These are phyloP conservation scores for Leucophenga maculata DNA, from an alignment of 2,888 invertebrate genomes.

Conservation along the genomic window DNA sequence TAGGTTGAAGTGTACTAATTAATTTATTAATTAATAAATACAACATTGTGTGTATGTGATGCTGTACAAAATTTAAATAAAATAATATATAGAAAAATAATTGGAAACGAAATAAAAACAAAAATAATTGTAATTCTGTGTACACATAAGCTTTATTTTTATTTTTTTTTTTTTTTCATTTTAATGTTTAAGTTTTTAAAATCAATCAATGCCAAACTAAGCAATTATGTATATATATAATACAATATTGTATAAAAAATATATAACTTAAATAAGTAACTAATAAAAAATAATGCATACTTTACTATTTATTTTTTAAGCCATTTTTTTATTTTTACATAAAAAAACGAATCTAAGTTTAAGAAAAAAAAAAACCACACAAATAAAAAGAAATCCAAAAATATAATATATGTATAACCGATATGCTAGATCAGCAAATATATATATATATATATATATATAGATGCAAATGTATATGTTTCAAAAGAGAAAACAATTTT, in stretches of 20 bases:
- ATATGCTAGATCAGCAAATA: no score
- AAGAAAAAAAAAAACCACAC: conserved; percentile 36
- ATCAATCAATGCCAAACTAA: conserved; percentile 28
- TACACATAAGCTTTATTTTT: neutral
- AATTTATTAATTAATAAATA: conserved; percentile 15
- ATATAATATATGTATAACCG: conserved; percentile 5
- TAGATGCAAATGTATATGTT: no score
- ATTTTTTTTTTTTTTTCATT: no score
- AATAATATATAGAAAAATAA: conserved; percentile 24
- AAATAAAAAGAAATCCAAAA: conserved; percentile 36
- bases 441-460: no score
- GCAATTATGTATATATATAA: conserved; percentile 2
- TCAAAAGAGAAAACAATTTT: conserved; percentile 3
- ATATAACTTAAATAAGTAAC: neutral
- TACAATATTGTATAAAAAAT: neutral
- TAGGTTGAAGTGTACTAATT: conserved; percentile 44
- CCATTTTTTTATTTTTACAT: no score
- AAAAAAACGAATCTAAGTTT: no score
- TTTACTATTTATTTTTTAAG: neutral
- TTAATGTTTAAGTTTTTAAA: no score
- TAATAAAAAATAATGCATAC: neutral
- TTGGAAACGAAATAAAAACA: no score
- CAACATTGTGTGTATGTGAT: neutral
- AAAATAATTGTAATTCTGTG: conserved; percentile 44
- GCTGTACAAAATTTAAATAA: conserved; percentile 28